Conservation (phyloP, 1,140 invertebrate genomes). For the Eriosoma lanigerum region DNA sequence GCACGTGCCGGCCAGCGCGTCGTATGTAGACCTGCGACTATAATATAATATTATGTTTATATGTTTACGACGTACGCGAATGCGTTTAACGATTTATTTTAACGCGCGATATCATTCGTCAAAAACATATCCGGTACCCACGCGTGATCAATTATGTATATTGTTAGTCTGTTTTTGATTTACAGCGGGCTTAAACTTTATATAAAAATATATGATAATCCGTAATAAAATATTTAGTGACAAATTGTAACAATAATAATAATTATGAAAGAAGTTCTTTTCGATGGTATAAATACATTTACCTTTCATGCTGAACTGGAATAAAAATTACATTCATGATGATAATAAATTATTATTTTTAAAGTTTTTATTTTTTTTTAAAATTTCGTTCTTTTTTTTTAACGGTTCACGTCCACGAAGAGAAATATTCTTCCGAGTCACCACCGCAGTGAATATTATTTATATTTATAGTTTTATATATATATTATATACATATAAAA, state of each 20-base stretch:
- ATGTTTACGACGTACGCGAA: conserved; percentile 38
- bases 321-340: too few species aligned
- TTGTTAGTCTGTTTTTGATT: conserved; percentile 24
- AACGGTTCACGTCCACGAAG: too few species aligned
- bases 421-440: conserved; percentile 26
- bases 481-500: background rate
- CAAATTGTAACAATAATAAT: too few species aligned
- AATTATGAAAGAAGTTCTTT: too few species aligned
- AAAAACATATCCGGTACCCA: conserved; percentile 24
- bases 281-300: too few species aligned
- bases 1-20: conserved; percentile 24
- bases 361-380: too few species aligned
- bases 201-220: background rate
- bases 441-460: background rate
- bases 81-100: conserved; percentile 30
- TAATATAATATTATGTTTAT: background rate
- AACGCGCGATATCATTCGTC: conserved; percentile 34
- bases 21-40: background rate
- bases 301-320: too few species aligned
- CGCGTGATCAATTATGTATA: background rate
- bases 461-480: too few species aligned
- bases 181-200: background rate
- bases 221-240: too few species aligned
- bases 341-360: too few species aligned
- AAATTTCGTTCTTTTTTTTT: too few species aligned